Evolutionary conservation across 2,888 invertebrate species (phyloP), one percentile per base, ranked within the genome.

Genomic region (Heliconius erato): DNA sequence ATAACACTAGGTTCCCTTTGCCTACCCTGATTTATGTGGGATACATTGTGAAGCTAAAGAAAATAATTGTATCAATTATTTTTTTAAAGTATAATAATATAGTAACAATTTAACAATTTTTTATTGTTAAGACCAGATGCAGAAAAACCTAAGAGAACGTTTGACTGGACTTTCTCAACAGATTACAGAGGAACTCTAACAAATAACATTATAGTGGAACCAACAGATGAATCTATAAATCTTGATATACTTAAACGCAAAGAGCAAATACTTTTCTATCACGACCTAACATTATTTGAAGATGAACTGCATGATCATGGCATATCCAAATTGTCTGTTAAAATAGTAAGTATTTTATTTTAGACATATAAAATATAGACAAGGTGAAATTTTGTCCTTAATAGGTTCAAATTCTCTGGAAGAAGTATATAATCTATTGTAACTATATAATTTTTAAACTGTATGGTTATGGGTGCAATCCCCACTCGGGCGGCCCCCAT

Each of bases 251-350:
- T 99, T 71, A 99, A 98, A 95, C 97, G 97, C 86, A 97, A 97
- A 88, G 99, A 99, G 88, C 97, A 98, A 91, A 99, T 99, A 81
- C 92, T 98, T 6, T 99, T 99, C 92, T 99, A 98, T 93, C 98
- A 98, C 87, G 99, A 99, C 91, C 95, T 99, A 59, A 98, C 98
- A 82, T 95, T 99, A 65, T 99, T 98, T 96, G 99, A 99, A 95
- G 99, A 99, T 96, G 99, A 99, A 93, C 94, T 99, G 74, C 99
- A 99, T 91, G 99, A 99, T 94, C 98, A 99, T 96, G 99, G 99
- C 26, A 98, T 98, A 81, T 98, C 99, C 2, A 97, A 98, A 79
- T 97, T 98, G 88, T 98, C 98, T 85, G 98, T 99, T 0, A 99
- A 99, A 97, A 98, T 99, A 96, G 99, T 99, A 96, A 97, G 97